Evolutionary conservation across 2,113 vertebrate genomes (phyloP).

Genomic region (Chlorocebus sabaeus): DNA sequence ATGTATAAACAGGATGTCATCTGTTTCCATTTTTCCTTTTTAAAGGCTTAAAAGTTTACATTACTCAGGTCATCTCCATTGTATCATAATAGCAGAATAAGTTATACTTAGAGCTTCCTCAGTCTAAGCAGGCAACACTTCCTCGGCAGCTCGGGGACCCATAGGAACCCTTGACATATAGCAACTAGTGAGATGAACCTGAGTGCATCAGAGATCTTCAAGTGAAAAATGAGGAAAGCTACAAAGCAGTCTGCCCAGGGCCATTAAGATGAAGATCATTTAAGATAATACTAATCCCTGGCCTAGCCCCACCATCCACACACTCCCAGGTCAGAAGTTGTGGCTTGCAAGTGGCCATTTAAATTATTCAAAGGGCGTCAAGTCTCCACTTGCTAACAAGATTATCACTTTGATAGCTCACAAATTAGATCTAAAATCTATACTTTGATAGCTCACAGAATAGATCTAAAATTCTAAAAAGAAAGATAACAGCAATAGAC

Average conservation of each 20-base stretch:
- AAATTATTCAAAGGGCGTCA: not conserved
- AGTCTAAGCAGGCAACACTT: not conserved
- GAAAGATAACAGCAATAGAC: not conserved
- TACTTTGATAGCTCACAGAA: no score
- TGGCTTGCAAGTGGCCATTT: not conserved
- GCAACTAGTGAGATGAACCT: not conserved
- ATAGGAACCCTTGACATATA: not conserved
- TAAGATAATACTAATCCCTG: not conserved
- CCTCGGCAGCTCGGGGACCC: not conserved
- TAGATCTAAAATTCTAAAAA: no score
- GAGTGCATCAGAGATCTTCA: not conserved
- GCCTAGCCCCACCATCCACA: not conserved
- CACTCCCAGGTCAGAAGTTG: not conserved
- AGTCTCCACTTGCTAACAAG: not conserved
- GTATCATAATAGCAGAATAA: not conserved
- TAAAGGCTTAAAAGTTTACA: not conserved
- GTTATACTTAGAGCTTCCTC: not conserved
- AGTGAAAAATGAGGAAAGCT: not conserved
- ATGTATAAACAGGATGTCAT: not conserved
- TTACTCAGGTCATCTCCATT: not conserved
- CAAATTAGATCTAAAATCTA: not conserved
- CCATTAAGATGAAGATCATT: not conserved
- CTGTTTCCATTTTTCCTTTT: not conserved
- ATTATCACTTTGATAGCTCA: not conserved
- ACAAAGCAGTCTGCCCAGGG: not conserved